Base-by-base conservation (phyloP, 1,140 invertebrate genomes). In the Littorina saxatilis region DNA sequence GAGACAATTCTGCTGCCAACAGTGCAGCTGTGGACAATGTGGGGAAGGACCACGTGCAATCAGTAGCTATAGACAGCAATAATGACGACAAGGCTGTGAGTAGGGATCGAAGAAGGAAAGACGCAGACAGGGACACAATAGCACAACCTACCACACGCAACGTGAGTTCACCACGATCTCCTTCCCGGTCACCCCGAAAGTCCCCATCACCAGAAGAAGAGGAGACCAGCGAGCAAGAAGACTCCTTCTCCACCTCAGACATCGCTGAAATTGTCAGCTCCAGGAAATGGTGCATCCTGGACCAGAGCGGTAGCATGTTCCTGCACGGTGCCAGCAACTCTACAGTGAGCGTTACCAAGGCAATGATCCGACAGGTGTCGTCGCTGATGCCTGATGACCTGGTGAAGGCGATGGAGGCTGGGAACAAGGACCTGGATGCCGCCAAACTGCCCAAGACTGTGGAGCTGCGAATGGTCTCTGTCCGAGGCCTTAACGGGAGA, bases 291-390 rank as follows among this genome's bases (percentile, higher is more conserved):
- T 63, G 39, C 39, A 63, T 78, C 55, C 58, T 78, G 55, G 76
- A 78, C 27, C 76, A 58, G 58, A 78, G 76, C 37, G 76, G 76
- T 37, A 78, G 76, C 58, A 55, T 78, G 32, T 78, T 78, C 55
- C 76, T 78, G 37, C 76, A 78, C 55, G 55, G 76, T 5, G 35
- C 27, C 32, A 27, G 11, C 55, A 13, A n/a, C 9, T 39, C 76
- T 4, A 3, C 35, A 13, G 76, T 78, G 9, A n/a, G 13, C 32
- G 55, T 78, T 5, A 17, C n/a, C n/a, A 37, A 27, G 35, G 0
- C 13, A 13, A 58, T 29, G 27, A 35, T 78, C 1, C 39, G 76
- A 23, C 76, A 78, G 39, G 76, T 78, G 37, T 40, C 76, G 13
- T 78, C 55, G 23, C n/a, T 78, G 58, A 23, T 1, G 20, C 76